Conservation (phyloP, 2,888 invertebrate species). For the Rhopalosiphum nymphaeae region DNA sequence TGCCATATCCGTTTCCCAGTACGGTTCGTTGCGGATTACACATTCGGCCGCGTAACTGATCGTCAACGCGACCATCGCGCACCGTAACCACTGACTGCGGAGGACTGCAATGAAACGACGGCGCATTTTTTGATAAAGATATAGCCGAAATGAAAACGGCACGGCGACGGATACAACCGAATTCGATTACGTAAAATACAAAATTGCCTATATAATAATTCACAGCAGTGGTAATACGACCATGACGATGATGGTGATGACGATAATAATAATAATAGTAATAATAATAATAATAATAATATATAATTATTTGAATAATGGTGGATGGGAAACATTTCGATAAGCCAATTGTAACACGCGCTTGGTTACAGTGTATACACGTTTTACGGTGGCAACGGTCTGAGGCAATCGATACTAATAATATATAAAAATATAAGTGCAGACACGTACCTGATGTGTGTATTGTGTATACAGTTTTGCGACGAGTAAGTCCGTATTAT, state of each 20-base stretch:
- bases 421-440: not conserved
- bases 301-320: not conserved
- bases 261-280: not conserved
- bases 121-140: not conserved
- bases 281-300: not conserved
- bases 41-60: not conserved
- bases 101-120: not conserved
- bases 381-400: slow-evolving; percentile 47
- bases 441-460: not conserved
- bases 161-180: not conserved
- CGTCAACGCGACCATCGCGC: not conserved
- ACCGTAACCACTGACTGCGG: slow-evolving; percentile 4
- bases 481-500: not conserved
- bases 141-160: not conserved
- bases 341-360: not conserved
- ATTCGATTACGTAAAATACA: not conserved
- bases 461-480: not conserved
- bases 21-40: not conserved
- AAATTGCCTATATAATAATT: not conserved
- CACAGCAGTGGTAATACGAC: not conserved
- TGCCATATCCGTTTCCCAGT: slow-evolving; percentile 39
- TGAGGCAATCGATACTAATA: not conserved
- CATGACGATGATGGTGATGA: not conserved
- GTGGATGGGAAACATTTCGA: not conserved
- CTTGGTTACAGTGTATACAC: not conserved